These are phyloP conservation scores for Syrista parreyssii DNA, from an alignment of 2,888 invertebrate species.

Conservation along the genomic window DNA sequence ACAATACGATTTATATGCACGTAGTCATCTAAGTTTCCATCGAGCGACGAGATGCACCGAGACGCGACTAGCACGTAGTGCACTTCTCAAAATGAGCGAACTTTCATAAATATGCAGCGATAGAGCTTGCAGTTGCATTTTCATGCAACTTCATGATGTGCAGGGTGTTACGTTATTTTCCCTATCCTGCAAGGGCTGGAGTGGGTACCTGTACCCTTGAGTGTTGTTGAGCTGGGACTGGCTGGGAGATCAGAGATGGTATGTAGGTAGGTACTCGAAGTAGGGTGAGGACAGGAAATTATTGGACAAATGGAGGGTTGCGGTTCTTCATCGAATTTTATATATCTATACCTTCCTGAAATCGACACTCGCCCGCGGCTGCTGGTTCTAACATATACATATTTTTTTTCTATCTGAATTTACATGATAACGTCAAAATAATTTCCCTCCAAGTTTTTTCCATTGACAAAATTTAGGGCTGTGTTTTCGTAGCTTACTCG, in stretches of 20 bases:
- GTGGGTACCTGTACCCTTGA: background rate
- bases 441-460: background rate
- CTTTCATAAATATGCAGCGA: slow-evolving; percentile 19
- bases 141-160: slow-evolving; percentile 6
- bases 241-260: background rate
- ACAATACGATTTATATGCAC: background rate
- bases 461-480: background rate
- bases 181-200: background rate
- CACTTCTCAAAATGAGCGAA: slow-evolving; percentile 7
- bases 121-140: slow-evolving; percentile 1
- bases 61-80: background rate
- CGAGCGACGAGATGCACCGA: background rate
- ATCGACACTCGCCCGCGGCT: background rate
- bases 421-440: background rate
- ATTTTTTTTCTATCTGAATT: background rate
- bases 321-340: background rate
- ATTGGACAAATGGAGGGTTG: background rate
- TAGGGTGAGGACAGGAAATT: background rate
- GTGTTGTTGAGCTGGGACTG: background rate
- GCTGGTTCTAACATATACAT: background rate
- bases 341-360: background rate
- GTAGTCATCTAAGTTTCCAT: background rate
- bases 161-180: background rate
- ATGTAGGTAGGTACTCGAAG: background rate
- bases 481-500: background rate